A percentile compares a stretch with the other conserved stretches of the same genome.
Evolutionary conservation across 2,888 invertebrate species (phyloP).

Genomic region (Lasius fuliginosus): DNA sequence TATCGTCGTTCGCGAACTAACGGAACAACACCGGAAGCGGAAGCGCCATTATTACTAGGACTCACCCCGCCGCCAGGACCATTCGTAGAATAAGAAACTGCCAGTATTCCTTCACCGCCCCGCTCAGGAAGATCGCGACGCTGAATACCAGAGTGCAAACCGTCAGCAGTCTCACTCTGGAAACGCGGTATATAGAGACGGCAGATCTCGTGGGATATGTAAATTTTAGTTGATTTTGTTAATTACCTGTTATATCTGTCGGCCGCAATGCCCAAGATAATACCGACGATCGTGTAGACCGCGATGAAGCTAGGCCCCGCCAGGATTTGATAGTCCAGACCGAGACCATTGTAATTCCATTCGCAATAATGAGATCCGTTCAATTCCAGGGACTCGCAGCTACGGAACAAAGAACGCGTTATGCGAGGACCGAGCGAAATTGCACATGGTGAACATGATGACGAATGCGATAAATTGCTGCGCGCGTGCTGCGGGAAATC

Average conservation of each 20-base stretch:
- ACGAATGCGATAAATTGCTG: slow-evolving; percentile 13
- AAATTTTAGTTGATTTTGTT: not conserved
- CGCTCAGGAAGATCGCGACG: slow-evolving; percentile 94
- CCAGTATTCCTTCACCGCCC: slow-evolving; percentile 95
- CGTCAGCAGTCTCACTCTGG: slow-evolving; percentile 91
- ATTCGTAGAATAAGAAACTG: slow-evolving; percentile 95
- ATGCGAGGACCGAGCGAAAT: slow-evolving; percentile 28
- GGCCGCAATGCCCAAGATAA: slow-evolving; percentile 94
- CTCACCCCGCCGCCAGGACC: slow-evolving; percentile 94
- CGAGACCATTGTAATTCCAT: slow-evolving; percentile 97
- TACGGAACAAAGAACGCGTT: slow-evolving; percentile 80
- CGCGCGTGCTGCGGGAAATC: not conserved
- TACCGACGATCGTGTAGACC: slow-evolving; percentile 95
- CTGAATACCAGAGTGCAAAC: slow-evolving; percentile 94
- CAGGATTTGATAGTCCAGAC: slow-evolving; percentile 96
- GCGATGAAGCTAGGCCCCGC: slow-evolving; percentile 98
- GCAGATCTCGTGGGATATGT: too few species aligned
- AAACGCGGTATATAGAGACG: not conserved
- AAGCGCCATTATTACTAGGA: not conserved
- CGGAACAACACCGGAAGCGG: not conserved
- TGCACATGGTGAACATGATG: not conserved
- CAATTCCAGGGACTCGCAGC: slow-evolving; percentile 89
- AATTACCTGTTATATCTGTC: slow-evolving; percentile 89
- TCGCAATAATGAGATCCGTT: slow-evolving; percentile 94
- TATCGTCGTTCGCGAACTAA: not conserved